Conservation (phyloP, 2,888 invertebrate species). For the Apantesis nais region DNA sequence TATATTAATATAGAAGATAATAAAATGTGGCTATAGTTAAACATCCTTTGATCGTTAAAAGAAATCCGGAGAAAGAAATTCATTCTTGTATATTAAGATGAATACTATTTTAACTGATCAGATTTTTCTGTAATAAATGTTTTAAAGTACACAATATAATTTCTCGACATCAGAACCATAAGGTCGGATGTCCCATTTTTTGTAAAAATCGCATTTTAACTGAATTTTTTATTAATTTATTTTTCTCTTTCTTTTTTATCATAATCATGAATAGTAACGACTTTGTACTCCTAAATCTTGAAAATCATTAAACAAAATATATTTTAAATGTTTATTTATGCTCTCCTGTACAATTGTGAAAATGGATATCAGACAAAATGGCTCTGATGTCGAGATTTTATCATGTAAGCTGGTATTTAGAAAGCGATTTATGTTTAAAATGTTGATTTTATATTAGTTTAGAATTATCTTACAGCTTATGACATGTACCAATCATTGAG, state of each 20-base stretch:
- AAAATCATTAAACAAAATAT: no score
- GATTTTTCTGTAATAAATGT: background rate
- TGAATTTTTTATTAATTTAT: no score
- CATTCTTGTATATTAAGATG: background rate
- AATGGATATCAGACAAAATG: no score
- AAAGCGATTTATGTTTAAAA: background rate
- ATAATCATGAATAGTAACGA: no score
- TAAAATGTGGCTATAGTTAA: background rate
- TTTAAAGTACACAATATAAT: background rate
- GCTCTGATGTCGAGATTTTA: no score
- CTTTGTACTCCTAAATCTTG: no score
- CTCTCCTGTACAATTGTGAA: no score
- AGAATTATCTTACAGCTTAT: slow-evolving; percentile 14
- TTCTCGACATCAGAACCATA: no score
- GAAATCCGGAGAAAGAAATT: background rate
- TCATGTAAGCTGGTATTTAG: background rate
- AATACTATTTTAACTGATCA: background rate
- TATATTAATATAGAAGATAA: background rate
- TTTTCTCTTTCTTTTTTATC: no score
- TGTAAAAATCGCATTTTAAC: no score
- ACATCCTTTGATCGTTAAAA: background rate
- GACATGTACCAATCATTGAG: slow-evolving; percentile 45
- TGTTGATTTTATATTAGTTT: background rate
- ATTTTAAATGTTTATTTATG: no score
- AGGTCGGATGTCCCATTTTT: no score